phyloP scores from a whole-genome alignment of 2,113 vertebrate genomes.

The Acrocephalus arundinaceus region DNA sequence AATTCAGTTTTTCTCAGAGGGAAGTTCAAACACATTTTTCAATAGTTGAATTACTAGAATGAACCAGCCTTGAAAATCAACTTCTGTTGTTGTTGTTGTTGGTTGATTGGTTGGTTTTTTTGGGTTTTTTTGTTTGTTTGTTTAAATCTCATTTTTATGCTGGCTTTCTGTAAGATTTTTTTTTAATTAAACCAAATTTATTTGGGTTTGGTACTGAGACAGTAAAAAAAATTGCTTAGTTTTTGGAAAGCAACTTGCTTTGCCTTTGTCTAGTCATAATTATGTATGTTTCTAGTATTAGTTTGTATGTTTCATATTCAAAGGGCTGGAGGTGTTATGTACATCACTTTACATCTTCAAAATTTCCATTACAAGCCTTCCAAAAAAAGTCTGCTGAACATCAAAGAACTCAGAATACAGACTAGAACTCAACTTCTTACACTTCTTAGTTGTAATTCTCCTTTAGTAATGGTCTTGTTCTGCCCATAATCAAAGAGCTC shows the following conservation, averaged over 20 bases:
- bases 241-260: not conserved
- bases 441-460: not conserved
- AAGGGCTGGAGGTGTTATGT: accelerated
- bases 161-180: not conserved
- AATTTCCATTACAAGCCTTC: not conserved
- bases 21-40: not conserved
- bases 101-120: not conserved
- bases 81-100: not conserved
- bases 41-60: not conserved
- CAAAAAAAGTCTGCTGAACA: not conserved
- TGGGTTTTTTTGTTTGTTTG: not conserved
- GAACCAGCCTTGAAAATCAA: not conserved
- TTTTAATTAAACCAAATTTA: not conserved
- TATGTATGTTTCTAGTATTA: not conserved
- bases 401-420: not conserved
- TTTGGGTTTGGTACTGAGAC: not conserved
- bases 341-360: not conserved
- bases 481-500: not conserved
- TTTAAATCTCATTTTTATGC: not conserved
- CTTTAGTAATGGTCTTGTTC: not conserved
- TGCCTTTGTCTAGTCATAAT: not conserved
- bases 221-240: not conserved
- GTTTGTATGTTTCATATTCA: not conserved
- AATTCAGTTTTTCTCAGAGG: not conserved
- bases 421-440: not conserved